phyloP scores from a whole-genome alignment of 2,113 vertebrate genomes.

The Triplophysa tibetana region DNA sequence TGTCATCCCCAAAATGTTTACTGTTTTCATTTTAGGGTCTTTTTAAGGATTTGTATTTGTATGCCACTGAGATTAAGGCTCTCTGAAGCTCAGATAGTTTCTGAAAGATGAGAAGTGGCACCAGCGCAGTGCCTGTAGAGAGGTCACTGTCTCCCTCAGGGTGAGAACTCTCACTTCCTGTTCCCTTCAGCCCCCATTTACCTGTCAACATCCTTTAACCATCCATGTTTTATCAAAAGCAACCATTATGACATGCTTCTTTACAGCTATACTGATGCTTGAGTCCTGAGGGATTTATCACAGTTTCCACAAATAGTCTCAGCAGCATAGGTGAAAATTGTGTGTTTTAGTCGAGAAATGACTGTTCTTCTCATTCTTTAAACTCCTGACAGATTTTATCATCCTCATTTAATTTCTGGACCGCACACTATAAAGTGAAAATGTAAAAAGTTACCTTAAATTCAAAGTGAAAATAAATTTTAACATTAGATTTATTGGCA shows the following conservation, averaged over 20 bases:
- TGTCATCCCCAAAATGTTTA: too few species aligned
- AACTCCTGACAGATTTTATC: background rate
- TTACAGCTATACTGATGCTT: constrained; percentile 13
- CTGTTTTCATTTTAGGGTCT: background rate
- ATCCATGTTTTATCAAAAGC: background rate
- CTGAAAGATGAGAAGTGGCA: constrained; percentile 19
- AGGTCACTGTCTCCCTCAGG: constrained; percentile 46
- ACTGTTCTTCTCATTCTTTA: background rate
- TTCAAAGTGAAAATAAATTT: too few species aligned
- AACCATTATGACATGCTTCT: constrained; percentile 20
- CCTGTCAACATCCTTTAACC: constrained; percentile 50
- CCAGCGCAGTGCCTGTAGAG: constrained; percentile 19
- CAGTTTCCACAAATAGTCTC: background rate
- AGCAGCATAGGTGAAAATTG: background rate
- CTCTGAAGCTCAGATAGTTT: background rate
- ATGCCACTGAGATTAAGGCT: background rate
- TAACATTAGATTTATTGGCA: too few species aligned
- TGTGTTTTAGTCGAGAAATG: background rate
- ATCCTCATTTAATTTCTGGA: background rate
- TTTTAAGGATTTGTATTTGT: background rate
- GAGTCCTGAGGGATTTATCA: background rate
- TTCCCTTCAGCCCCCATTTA: constrained; percentile 56
- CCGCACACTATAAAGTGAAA: background rate
- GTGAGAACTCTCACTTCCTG: constrained; percentile 59
- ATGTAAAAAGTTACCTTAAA: background rate